phyloP scores from a whole-genome alignment of 2,113 vertebrate species.

The Prinia subflava region DNA sequence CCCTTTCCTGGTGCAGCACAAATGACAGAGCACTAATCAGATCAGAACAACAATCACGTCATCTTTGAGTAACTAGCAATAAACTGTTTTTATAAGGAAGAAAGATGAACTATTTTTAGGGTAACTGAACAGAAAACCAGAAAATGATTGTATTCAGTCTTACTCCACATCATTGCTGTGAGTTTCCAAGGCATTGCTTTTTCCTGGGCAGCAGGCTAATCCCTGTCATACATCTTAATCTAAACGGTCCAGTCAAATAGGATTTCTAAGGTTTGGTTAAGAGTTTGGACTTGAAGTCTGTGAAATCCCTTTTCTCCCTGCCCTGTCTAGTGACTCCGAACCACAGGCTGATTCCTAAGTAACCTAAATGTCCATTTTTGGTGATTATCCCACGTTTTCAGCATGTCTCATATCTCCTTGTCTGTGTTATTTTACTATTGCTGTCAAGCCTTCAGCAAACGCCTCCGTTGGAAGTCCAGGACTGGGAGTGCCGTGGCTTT shows the following conservation, averaged over 20 bases:
- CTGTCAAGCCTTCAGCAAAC: not conserved
- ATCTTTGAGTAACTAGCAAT: slow-evolving; percentile 25
- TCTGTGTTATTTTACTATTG: not conserved
- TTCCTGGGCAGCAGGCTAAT: not conserved
- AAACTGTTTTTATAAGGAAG: slow-evolving; percentile 51
- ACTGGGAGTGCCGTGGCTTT: not conserved
- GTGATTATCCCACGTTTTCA: not conserved
- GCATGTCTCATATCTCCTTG: not conserved
- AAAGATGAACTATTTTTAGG: slow-evolving; percentile 49
- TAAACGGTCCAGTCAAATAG: not conserved
- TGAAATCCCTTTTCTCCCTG: not conserved
- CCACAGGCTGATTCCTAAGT: not conserved
- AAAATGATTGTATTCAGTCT: not conserved
- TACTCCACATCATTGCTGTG: not conserved
- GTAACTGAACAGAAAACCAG: slow-evolving; percentile 4
- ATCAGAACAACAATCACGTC: slow-evolving; percentile 47
- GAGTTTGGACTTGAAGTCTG: not conserved
- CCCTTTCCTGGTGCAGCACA: slow-evolving; percentile 39
- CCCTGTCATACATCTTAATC: not conserved
- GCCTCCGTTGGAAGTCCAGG: not conserved
- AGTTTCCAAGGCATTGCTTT: not conserved
- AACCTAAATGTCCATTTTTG: not conserved
- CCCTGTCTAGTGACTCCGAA: not conserved
- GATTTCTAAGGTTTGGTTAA: not conserved
- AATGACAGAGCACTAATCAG: slow-evolving; percentile 44